These are phyloP conservation scores for Etia nguti DNA, from an alignment of 2,113 vertebrate genomes.

Conservation along the genomic window DNA sequence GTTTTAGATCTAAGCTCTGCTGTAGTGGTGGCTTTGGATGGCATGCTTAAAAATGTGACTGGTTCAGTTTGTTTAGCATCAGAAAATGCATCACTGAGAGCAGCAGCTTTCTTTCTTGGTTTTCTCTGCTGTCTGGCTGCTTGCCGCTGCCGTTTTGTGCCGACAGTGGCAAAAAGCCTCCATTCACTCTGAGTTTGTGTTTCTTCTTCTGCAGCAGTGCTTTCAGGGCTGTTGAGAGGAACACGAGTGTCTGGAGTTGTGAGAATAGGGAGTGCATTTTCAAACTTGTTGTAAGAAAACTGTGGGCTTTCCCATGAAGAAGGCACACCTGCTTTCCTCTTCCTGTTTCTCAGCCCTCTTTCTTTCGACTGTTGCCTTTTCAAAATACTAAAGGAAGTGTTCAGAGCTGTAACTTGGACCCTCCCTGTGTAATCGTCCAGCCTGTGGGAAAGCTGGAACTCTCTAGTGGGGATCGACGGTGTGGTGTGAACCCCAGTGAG, in stretches of 20 bases:
- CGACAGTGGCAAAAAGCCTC: neutral
- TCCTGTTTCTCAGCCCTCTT: slow-evolving; percentile 33
- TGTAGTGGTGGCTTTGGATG: neutral
- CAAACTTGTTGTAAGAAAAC: neutral
- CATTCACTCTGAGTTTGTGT: neutral
- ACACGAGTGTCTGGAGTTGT: neutral
- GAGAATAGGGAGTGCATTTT: neutral
- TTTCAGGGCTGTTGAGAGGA: neutral
- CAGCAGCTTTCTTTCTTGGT: slow-evolving; percentile 7
- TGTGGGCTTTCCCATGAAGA: neutral
- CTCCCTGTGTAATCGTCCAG: neutral
- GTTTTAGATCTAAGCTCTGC: neutral
- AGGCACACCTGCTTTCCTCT: slow-evolving; percentile 28
- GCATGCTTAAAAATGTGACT: neutral
- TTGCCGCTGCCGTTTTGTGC: neutral
- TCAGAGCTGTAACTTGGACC: neutral
- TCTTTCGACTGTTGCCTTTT: slow-evolving; percentile 35
- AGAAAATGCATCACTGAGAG: neutral
- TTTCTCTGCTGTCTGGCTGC: slow-evolving; percentile 14
- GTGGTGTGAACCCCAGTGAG: neutral
- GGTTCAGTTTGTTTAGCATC: neutral
- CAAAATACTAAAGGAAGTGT: neutral
- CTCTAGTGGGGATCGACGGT: neutral
- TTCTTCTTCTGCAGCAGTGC: neutral
- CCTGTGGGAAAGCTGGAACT: neutral